Conservation (phyloP, 2,113 vertebrate genomes). For the Carollia perspicillata region DNA sequence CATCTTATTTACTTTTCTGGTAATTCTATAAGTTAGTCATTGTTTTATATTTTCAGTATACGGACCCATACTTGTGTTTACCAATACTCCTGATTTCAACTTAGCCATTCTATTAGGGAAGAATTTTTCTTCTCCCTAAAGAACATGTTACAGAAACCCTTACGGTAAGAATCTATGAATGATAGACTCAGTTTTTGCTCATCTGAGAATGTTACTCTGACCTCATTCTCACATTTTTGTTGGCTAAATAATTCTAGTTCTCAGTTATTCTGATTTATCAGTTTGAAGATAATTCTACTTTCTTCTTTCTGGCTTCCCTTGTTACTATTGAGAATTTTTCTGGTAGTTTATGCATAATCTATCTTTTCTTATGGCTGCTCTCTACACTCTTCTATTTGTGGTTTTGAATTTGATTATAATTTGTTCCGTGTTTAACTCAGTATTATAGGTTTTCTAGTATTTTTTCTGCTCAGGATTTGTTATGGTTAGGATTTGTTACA, state of each 20-base stretch:
- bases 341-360: neutral
- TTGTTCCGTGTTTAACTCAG: neutral
- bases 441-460: neutral
- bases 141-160: neutral
- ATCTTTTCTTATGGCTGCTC: neutral
- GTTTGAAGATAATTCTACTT: neutral
- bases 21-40: neutral
- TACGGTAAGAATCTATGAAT: neutral
- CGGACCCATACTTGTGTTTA: neutral
- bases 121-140: neutral
- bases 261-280: neutral
- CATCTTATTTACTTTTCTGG: neutral
- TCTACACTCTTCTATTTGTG: neutral
- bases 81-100: neutral
- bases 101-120: neutral
- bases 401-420: neutral
- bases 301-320: conserved; percentile 14
- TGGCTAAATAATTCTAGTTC: neutral
- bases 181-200: neutral
- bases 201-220: conserved; percentile 18
- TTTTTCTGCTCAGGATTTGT: neutral
- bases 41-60: neutral
- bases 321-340: neutral
- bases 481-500: neutral
- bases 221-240: conserved; percentile 21